Base-by-base conservation (phyloP, 2,797 vertebrate species). In the Masticophis lateralis region DNA sequence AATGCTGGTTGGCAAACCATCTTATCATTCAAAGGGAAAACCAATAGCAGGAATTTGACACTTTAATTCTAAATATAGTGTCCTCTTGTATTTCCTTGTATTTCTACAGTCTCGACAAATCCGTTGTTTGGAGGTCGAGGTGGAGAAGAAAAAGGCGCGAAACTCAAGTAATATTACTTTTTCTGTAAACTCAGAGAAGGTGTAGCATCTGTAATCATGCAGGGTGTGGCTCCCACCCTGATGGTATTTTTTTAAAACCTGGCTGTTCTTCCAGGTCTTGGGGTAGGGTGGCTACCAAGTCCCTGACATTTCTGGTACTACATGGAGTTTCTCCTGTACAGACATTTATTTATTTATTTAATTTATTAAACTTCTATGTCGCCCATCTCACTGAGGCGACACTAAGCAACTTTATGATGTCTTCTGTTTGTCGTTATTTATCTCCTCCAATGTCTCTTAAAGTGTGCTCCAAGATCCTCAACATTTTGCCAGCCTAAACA, bases 31-130 rank as follows among this genome's bases (percentile, higher is more conserved):
- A 37, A 56, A 57, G 16, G 37, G 53, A 12, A 28, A 25, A 86
- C 25, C n/a, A 22, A 43, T 25, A 92, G 37, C 5, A 91, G 57
- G 28, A 89, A 16, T 18, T 87, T 87, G 60, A 28, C 37, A 4
- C 90, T 89, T 53, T 16, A 93, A 92, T 61, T 60, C 5, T 92
- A 1, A 88, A 25, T 56, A 86, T 56, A 83, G 13, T 37, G 9
- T 9, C 91, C 89, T 56, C 16, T 43, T 93, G 25, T 88, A 51
- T 28, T 60, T 90, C 22, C 18, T 87, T 95, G 9, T 0, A n/a
- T 7, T 94, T 28, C 96, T 96, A 92, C 89, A 98, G 98, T 96
- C 97, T 93, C 97, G 98, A 6, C 97, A 98, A 95, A 90, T 98
- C 91, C 97, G 97, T 92, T 87, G 95, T 93, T 94, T 98, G 91